These are phyloP conservation scores for Cataglyphis hispanica DNA, from an alignment of 1,140 invertebrate species.

Conservation along the genomic window DNA sequence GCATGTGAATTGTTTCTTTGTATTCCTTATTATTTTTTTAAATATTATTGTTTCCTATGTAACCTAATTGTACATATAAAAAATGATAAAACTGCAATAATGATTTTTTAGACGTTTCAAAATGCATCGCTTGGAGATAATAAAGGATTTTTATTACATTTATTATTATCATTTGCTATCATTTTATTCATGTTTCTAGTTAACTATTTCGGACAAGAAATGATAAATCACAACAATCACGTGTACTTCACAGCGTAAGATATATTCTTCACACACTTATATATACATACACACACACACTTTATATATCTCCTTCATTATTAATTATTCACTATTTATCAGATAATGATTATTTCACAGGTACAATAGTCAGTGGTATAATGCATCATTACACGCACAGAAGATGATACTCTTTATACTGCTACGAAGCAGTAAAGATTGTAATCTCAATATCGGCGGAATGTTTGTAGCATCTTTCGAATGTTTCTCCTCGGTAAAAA, in stretches of 20 bases:
- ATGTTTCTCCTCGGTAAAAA: not conserved
- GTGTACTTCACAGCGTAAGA: not conserved
- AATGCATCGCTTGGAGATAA: not conserved
- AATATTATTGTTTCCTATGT: not conserved
- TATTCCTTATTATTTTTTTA: not conserved
- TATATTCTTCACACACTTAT: no score
- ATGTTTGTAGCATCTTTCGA: not conserved
- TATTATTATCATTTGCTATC: not conserved
- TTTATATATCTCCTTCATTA: no score
- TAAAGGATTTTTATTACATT: not conserved
- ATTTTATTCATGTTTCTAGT: not conserved
- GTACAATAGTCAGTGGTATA: constrained; percentile 1
- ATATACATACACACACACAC: no score
- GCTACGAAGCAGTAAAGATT: not conserved
- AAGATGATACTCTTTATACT: constrained; percentile 21
- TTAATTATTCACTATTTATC: no score
- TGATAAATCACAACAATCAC: not conserved
- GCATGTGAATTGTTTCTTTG: no score
- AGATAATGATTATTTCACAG: not conserved
- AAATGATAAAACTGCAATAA: not conserved
- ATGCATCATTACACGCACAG: not conserved
- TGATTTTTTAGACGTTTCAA: not conserved
- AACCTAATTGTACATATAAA: not conserved
- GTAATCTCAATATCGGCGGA: not conserved
- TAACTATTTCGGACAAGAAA: not conserved